phyloP scores from a whole-genome alignment of 1,140 invertebrate genomes.

The Pemphigus obesinymphae region DNA sequence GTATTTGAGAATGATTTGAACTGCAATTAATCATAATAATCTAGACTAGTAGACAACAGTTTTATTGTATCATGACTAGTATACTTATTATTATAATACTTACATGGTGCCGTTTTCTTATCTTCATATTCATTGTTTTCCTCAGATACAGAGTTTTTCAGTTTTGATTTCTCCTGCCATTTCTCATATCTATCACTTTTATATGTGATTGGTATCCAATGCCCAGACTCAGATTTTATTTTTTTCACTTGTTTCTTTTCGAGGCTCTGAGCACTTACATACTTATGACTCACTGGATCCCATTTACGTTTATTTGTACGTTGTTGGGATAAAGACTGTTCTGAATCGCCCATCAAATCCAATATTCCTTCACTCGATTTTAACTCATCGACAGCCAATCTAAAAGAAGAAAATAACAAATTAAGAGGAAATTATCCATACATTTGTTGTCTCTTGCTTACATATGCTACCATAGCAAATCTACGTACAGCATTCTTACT shows the following conservation, averaged over 20 bases:
- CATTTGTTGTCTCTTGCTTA: too few species aligned
- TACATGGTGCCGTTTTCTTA: slow-evolving; percentile 38
- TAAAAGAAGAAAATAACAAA: slow-evolving; percentile 52
- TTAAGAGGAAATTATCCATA: too few species aligned
- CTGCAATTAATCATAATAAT: too few species aligned
- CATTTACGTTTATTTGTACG: slow-evolving; percentile 43
- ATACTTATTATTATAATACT: background rate
- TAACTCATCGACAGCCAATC: slow-evolving; percentile 72
- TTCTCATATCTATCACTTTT: slow-evolving; percentile 82
- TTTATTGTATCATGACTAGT: too few species aligned
- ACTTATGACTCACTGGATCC: slow-evolving; percentile 43
- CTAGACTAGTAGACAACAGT: too few species aligned
- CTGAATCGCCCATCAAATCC: slow-evolving; percentile 76
- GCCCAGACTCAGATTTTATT: slow-evolving; percentile 91
- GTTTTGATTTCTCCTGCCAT: slow-evolving; percentile 81
- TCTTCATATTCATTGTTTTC: slow-evolving; percentile 57
- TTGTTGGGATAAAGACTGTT: slow-evolving; percentile 56
- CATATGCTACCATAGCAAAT: too few species aligned
- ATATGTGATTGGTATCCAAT: slow-evolving; percentile 88
- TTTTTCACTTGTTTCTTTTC: slow-evolving; percentile 64
- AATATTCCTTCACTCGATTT: slow-evolving; percentile 69
- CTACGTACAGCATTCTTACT: too few species aligned
- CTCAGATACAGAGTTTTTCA: slow-evolving; percentile 53
- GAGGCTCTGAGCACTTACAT: slow-evolving; percentile 30
- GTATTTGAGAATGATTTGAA: too few species aligned